These are phyloP conservation scores for Solea solea DNA, from an alignment of 2,113 vertebrate genomes.

Conservation along the genomic window DNA sequence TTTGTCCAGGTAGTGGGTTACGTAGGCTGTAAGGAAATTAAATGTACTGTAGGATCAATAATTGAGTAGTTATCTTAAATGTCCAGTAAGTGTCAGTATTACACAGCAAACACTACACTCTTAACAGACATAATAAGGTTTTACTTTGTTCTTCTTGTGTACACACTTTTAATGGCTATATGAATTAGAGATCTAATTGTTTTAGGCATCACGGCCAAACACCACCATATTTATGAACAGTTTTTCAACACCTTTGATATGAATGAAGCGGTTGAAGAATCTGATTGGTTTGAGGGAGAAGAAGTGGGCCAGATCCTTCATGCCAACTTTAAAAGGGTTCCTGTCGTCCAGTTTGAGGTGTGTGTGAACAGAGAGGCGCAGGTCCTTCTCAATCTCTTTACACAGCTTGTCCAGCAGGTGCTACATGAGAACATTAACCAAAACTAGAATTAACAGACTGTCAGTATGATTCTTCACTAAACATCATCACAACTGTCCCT, in stretches of 20 bases:
- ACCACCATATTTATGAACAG: neutral
- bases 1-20: constrained; percentile 98
- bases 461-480: no score
- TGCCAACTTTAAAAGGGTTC: constrained; percentile 97
- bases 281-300: constrained; percentile 95
- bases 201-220: no score
- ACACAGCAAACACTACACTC: neutral
- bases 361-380: constrained; percentile 96
- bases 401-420: constrained; percentile 95
- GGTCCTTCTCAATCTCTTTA: constrained; percentile 98
- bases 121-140: neutral
- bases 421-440: constrained; percentile 62
- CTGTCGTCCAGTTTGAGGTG: constrained; percentile 97
- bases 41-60: neutral
- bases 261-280: constrained; percentile 98
- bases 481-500: no score
- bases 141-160: neutral
- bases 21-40: constrained; percentile 83
- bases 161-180: no score
- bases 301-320: constrained; percentile 96
- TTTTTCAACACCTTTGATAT: constrained; percentile 90
- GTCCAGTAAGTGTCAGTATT: constrained; percentile 9
- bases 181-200: no score
- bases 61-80: neutral
- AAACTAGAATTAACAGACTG: neutral